These are phyloP conservation scores for Frieseomelitta varia DNA, from an alignment of 1,140 invertebrate species.

Conservation along the genomic window DNA sequence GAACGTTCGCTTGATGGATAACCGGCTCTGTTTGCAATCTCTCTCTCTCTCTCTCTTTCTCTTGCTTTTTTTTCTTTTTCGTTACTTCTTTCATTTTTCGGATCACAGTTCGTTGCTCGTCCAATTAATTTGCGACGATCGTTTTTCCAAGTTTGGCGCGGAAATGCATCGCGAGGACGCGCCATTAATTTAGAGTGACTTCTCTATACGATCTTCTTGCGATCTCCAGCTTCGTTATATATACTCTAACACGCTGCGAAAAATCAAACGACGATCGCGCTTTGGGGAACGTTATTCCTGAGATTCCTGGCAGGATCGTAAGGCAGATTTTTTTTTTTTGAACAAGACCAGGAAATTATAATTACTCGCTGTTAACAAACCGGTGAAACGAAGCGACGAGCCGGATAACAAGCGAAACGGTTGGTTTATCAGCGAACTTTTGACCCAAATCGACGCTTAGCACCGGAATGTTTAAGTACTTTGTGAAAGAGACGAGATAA, in stretches of 20 bases:
- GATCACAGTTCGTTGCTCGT: neutral
- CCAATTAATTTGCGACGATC: slow-evolving; percentile 14
- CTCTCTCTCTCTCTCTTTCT: neutral
- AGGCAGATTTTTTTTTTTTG: neutral
- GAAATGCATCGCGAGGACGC: neutral
- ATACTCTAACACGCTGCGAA: neutral
- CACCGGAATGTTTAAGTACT: neutral
- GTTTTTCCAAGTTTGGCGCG: neutral
- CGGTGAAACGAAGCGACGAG: neutral
- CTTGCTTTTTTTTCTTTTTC: neutral
- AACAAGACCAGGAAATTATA: neutral
- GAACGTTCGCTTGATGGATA: neutral
- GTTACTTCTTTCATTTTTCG: neutral
- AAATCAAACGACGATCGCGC: neutral
- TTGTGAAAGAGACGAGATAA: neutral
- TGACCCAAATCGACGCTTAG: slow-evolving; percentile 17
- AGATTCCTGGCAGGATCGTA: neutral
- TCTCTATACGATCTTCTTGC: neutral
- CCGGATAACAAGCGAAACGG: neutral
- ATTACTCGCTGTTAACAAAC: neutral
- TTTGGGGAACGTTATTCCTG: too few relatives aligned
- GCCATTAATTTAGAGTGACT: slow-evolving; percentile 7
- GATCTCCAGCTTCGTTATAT: neutral
- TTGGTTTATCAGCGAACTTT: slow-evolving; percentile 25
- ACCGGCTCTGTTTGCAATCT: neutral